Base-by-base conservation (phyloP, 2,888 invertebrate species). In the Deilephila porcellus region DNA sequence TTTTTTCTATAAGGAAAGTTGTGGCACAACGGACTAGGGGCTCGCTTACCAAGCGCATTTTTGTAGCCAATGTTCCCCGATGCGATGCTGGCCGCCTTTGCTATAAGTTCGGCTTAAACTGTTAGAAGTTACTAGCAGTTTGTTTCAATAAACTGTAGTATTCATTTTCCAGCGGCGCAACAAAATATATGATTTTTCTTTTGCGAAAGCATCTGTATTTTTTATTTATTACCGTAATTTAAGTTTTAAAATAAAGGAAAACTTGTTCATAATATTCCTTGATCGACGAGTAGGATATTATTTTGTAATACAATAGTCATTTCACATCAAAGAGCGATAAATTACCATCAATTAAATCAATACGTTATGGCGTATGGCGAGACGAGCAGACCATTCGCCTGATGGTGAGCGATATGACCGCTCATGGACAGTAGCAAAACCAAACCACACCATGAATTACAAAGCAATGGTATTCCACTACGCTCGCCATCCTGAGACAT, bases 31-130 rank as follows among this genome's bases (percentile, higher is more conserved):
- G 56, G 11, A 45, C 45, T 56, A 56, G n/a, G 19, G 29, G 25
- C 25, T 60, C 25, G 60, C 60, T 60, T 60, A 60, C 60, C 5
- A 25, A 60, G 60, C 60, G 25, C 29, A 60, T 34, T 37, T 37
- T 64, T 11, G 64, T 37, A n/a, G n/a, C 64, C n/a, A 11, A n/a
- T 19, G 64, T n/a, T 64, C n/a, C 32, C 20, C n/a, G 37, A n/a
- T 37, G 14, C 34, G 64, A 37, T 64, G 64, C n/a, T 34, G 34
- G 5, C 63, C 64, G 62, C 34, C 62, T 17, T 7, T 34, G n/a
- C 6, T 64, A 19, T 34, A 64, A 8, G 64, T 64, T 37, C 34
- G n/a, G 64, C 64, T 64, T 64, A 64, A 64, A 64, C 64, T 64
- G 64, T 64, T 34, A 64, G 37, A 64, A 20, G 64, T 64, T 64